Percentiles rank a stretch among this genome's conserved stretches.
Conservation (phyloP, 2,888 invertebrate genomes). For the Geotrupes spiniger region DNA sequence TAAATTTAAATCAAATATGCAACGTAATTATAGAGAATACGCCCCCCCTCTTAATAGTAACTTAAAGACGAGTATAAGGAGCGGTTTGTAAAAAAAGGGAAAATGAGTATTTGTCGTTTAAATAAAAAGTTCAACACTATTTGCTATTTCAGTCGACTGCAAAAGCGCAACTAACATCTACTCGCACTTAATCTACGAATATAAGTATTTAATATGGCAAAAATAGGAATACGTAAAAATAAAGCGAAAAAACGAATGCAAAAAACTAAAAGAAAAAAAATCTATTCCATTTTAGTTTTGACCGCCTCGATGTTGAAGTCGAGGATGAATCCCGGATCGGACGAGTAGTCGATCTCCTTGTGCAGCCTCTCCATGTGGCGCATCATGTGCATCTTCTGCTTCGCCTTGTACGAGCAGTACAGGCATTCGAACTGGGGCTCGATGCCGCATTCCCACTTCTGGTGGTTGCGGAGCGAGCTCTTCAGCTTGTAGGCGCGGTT, state of each 20-base stretch:
- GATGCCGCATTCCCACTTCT: conserved; percentile 62
- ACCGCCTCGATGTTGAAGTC: conserved; percentile 19
- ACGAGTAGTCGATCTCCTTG: conserved; percentile 48
- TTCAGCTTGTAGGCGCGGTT: conserved; percentile 28
- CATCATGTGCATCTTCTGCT: conserved; percentile 77
- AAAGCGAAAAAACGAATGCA: conserved; percentile 3
- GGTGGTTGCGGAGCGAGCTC: conserved; percentile 30
- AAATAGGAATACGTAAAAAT: too few relatives aligned
- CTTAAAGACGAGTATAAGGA: too few relatives aligned
- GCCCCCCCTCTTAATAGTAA: too few relatives aligned
- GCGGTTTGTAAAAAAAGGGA: too few relatives aligned
- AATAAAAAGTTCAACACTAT: neutral
- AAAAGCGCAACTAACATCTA: neutral
- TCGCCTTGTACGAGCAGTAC: conserved; percentile 73
- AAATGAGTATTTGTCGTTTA: too few relatives aligned
- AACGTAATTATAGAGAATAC: too few relatives aligned
- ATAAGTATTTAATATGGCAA: too few relatives aligned
- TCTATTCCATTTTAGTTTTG: conserved; percentile 12
- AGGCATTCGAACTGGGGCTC: conserved; percentile 77
- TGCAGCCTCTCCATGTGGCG: conserved; percentile 80
- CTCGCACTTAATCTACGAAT: too few relatives aligned
- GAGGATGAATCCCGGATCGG: conserved; percentile 17
- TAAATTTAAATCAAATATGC: too few relatives aligned
- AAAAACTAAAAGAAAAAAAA: neutral
- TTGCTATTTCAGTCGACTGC: neutral